A percentile compares a stretch with the other conserved stretches of the same genome.
Evolutionary conservation across 1,140 invertebrate species (phyloP).

Genomic region (Camponotus floridanus): DNA sequence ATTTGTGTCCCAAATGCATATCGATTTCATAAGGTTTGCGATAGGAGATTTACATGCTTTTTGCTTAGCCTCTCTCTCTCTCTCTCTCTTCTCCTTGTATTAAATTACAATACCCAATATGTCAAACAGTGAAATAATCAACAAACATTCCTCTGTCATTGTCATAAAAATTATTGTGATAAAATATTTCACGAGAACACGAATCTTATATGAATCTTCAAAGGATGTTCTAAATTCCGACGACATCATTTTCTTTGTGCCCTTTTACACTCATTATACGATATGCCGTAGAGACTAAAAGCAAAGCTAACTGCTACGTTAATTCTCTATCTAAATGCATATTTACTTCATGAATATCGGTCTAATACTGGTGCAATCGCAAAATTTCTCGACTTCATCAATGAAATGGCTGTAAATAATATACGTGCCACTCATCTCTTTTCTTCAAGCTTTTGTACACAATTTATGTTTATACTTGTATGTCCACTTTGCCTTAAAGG

Average conservation of each 20-base stretch:
- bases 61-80: not conserved
- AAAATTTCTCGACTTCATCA: slow-evolving; percentile 36
- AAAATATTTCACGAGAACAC: slow-evolving; percentile 11
- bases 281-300: slow-evolving; percentile 31
- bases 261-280: slow-evolving; percentile 55
- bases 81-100: not conserved
- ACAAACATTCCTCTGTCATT: slow-evolving; percentile 25
- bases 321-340: slow-evolving; percentile 63
- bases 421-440: not conserved
- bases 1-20: slow-evolving; percentile 51
- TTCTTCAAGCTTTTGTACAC: not conserved
- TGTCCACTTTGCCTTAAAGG: not conserved
- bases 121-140: slow-evolving; percentile 31
- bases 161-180: slow-evolving; percentile 15
- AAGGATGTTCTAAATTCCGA: not conserved
- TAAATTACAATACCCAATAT: slow-evolving; percentile 20
- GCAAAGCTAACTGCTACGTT: slow-evolving; percentile 57
- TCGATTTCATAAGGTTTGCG: slow-evolving; percentile 27
- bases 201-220: slow-evolving; percentile 37
- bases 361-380: slow-evolving; percentile 42
- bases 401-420: slow-evolving; percentile 30
- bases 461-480: not conserved
- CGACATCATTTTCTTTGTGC: slow-evolving; percentile 53
- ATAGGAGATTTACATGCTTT: slow-evolving; percentile 39
- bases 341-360: slow-evolving; percentile 64